These are phyloP conservation scores for Tenthredo mesomela DNA, from an alignment of 2,888 invertebrate genomes.

Conservation along the genomic window DNA sequence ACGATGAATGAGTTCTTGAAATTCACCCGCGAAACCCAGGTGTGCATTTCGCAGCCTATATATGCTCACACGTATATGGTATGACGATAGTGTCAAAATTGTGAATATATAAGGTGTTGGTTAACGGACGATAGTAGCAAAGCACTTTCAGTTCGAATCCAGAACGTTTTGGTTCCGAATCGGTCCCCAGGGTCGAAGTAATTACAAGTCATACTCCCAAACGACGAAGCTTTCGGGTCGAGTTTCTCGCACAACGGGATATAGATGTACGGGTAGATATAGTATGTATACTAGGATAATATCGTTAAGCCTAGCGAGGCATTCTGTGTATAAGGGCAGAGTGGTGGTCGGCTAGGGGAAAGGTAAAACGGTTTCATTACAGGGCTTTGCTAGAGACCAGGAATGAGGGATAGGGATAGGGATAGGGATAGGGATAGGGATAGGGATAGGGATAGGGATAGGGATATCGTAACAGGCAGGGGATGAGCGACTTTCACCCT, in stretches of 20 bases:
- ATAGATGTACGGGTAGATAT: slow-evolving; percentile 2
- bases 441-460: slow-evolving; percentile 29
- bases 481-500: slow-evolving; percentile 18
- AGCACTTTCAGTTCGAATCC: slow-evolving; percentile 24
- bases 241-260: slow-evolving; percentile 31
- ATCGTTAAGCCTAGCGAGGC: slow-evolving; percentile 36
- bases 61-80: neutral
- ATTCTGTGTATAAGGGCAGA: slow-evolving; percentile 1
- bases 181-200: slow-evolving; percentile 64
- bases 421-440: slow-evolving; percentile 23
- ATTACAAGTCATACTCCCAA: slow-evolving; percentile 59
- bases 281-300: slow-evolving; percentile 11
- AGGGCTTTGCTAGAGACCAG: slow-evolving; percentile 71
- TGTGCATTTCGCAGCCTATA: neutral
- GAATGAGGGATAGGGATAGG: slow-evolving; percentile 30
- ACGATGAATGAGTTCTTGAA: neutral
- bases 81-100: neutral
- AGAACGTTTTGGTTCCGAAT: neutral
- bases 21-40: neutral
- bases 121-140: neutral
- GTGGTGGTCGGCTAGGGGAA: slow-evolving; percentile 61
- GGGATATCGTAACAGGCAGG: slow-evolving; percentile 27
- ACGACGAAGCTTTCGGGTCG: slow-evolving; percentile 21
- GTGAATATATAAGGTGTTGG: slow-evolving; percentile 3
- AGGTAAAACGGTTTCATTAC: slow-evolving; percentile 77